Evolutionary conservation across 1,140 invertebrate species (phyloP).

Genomic region (Cyclina sinensis): DNA sequence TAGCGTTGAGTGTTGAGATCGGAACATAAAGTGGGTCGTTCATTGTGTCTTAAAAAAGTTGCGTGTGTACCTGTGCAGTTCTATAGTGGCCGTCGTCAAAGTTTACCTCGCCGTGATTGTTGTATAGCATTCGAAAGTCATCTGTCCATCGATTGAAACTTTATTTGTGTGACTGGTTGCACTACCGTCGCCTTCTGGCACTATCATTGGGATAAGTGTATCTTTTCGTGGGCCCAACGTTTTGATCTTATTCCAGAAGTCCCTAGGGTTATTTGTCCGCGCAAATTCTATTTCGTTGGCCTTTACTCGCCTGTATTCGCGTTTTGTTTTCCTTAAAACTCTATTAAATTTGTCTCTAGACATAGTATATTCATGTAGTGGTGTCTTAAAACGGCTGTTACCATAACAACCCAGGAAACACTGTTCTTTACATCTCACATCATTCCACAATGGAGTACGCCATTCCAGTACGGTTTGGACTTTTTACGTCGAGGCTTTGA

Average conservation of each 20-base stretch:
- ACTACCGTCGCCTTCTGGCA: neutral
- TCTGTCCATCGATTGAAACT: neutral
- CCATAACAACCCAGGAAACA: neutral
- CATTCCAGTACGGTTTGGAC: neutral
- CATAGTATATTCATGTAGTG: neutral
- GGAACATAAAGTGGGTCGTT: neutral
- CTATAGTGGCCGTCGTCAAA: neutral
- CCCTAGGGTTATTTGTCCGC: neutral
- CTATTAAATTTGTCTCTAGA: neutral
- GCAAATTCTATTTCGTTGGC: neutral
- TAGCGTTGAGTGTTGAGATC: neutral
- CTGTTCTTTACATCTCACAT: neutral
- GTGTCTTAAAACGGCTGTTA: neutral
- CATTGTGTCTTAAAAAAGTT: neutral
- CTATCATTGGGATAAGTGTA: neutral
- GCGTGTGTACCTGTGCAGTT: neutral
- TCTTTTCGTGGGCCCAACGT: neutral
- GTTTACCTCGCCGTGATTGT: neutral
- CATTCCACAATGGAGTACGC: neutral
- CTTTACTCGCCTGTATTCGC: neutral
- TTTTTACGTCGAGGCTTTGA: neutral
- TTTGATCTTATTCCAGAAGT: conserved; percentile 19
- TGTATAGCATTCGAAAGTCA: neutral
- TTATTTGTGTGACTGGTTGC: neutral
- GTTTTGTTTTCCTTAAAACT: neutral